phyloP scores from a whole-genome alignment of 2,797 vertebrate genomes.

The Takifugu rubripes region DNA sequence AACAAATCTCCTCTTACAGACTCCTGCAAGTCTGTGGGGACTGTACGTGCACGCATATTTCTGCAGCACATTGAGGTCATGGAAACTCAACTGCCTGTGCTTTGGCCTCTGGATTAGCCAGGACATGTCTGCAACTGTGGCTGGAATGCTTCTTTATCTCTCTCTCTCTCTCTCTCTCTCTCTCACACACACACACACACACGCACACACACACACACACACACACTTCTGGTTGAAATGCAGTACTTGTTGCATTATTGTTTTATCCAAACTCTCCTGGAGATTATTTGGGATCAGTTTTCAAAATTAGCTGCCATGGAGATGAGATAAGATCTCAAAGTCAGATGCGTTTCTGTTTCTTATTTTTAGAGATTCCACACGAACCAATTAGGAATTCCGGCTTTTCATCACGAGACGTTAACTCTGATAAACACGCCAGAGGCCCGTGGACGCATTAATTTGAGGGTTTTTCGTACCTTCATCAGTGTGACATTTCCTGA shows the following conservation, averaged over 20 bases:
- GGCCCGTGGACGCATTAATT: no score
- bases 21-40: constrained; percentile 9
- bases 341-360: no score
- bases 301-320: constrained; percentile 37
- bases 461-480: no score
- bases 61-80: constrained; percentile 66
- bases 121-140: constrained; percentile 56
- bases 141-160: constrained; percentile 58
- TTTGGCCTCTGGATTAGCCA: constrained; percentile 58
- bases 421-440: no score
- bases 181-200: constrained; percentile 13
- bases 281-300: constrained; percentile 28
- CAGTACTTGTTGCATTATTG: constrained; percentile 18
- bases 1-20: background rate
- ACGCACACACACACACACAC: constrained; percentile 13
- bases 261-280: background rate
- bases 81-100: constrained; percentile 62
- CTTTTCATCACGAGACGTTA: no score
- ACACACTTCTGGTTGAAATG: constrained; percentile 39
- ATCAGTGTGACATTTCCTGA: no score
- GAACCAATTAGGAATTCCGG: no score
- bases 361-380: no score
- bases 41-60: constrained; percentile 25
- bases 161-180: constrained; percentile 29
- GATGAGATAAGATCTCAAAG: constrained; percentile 36